Conservation (phyloP, 2,888 invertebrate species). For the Erebia palarica region DNA sequence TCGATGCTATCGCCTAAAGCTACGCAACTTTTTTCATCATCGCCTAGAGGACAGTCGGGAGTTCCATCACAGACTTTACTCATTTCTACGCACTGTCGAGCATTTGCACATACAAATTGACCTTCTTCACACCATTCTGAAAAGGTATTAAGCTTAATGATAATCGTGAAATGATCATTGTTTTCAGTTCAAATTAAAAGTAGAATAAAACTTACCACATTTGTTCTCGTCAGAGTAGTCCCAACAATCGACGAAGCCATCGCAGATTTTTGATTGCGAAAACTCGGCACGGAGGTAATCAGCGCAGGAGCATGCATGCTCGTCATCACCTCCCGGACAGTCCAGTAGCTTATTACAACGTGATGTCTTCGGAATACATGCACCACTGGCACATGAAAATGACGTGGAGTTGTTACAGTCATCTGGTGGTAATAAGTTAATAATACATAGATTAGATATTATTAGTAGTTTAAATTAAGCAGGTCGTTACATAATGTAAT, state of each 20-base stretch:
- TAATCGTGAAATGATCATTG: background rate
- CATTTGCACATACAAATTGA: slow-evolving; percentile 89
- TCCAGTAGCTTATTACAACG: slow-evolving; percentile 88
- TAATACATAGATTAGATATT: background rate
- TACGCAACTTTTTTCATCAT: slow-evolving; percentile 90
- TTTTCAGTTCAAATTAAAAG: background rate
- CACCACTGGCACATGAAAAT: slow-evolving; percentile 84
- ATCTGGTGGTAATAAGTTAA: slow-evolving; percentile 56
- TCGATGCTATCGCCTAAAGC: slow-evolving; percentile 82
- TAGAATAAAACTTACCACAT: slow-evolving; percentile 81
- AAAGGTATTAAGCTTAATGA: slow-evolving; percentile 40
- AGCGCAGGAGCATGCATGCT: slow-evolving; percentile 88
- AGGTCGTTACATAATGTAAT: background rate
- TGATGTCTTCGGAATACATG: slow-evolving; percentile 84
- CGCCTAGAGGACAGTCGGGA: slow-evolving; percentile 87
- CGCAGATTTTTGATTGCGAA: slow-evolving; percentile 88
- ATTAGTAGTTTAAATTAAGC: background rate
- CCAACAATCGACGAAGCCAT: slow-evolving; percentile 90
- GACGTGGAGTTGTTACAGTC: slow-evolving; percentile 76
- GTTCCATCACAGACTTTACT: slow-evolving; percentile 86
- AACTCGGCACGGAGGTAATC: slow-evolving; percentile 88
- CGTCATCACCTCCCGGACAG: slow-evolving; percentile 87
- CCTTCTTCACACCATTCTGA: slow-evolving; percentile 88
- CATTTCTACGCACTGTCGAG: slow-evolving; percentile 85
- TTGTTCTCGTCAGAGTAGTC: slow-evolving; percentile 90